These are phyloP conservation scores for Lacanobia wlatinum DNA, from an alignment of 2,888 invertebrate species.

Conservation along the genomic window DNA sequence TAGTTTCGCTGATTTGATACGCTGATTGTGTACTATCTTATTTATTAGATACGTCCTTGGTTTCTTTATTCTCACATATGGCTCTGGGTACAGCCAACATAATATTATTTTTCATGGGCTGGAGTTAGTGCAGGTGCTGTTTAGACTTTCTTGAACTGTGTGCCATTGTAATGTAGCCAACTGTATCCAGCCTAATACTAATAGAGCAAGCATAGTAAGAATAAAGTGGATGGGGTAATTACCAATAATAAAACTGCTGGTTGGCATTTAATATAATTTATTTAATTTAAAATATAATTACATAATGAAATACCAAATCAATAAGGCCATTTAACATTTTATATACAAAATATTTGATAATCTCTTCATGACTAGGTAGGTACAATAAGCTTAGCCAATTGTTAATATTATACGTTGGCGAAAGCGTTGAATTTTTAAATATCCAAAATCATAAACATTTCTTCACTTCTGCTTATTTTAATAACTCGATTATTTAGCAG, in stretches of 20 bases:
- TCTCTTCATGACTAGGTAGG: slow-evolving; percentile 88
- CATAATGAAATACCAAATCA: slow-evolving; percentile 80
- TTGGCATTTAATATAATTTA: slow-evolving; percentile 79
- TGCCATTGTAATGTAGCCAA: too few species aligned
- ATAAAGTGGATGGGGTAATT: not conserved
- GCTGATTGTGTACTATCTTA: not conserved
- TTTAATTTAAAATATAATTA: slow-evolving; percentile 84
- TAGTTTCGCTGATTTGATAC: too few species aligned
- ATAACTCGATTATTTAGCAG: not conserved
- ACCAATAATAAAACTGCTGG: slow-evolving; percentile 24
- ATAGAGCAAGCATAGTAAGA: not conserved
- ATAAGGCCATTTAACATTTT: slow-evolving; percentile 81
- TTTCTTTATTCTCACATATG: not conserved
- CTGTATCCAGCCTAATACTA: too few species aligned
- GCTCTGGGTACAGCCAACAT: too few species aligned
- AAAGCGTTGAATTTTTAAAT: slow-evolving; percentile 65
- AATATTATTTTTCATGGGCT: not conserved
- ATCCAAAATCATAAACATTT: slow-evolving; percentile 68
- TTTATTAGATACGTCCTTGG: not conserved
- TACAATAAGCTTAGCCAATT: slow-evolving; percentile 81
- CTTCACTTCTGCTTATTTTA: slow-evolving; percentile 8
- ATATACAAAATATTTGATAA: slow-evolving; percentile 88
- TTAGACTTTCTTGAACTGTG: not conserved
- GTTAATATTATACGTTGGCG: slow-evolving; percentile 70
- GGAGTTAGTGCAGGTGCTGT: not conserved